Conservation (phyloP, 1,140 invertebrate genomes). For the Rhopalosiphum padi region DNA sequence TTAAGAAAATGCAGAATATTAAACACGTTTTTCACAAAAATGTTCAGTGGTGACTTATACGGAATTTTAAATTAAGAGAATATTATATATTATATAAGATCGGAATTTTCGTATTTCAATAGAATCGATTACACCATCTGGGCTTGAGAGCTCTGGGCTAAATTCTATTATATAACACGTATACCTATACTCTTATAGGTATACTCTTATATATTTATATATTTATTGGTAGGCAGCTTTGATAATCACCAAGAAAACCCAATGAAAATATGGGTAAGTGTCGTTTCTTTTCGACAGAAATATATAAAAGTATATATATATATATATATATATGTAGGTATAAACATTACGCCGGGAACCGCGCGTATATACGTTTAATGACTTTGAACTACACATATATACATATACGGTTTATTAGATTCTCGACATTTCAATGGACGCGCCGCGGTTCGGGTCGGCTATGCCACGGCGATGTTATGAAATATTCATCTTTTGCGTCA, state of each 20-base stretch:
- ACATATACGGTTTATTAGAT: conserved; percentile 23
- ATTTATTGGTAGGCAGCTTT: background rate
- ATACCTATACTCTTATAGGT: background rate
- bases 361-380: background rate
- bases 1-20: background rate
- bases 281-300: background rate
- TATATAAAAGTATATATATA: background rate
- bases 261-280: background rate
- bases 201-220: background rate
- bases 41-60: background rate
- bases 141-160: too few relatives aligned
- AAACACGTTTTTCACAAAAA: background rate
- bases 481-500: conserved; percentile 10
- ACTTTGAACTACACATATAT: background rate
- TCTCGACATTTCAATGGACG: conserved; percentile 26
- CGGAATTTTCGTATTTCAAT: background rate
- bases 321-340: too few relatives aligned
- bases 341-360: background rate
- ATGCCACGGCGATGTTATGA: background rate
- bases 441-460: background rate
- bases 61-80: background rate
- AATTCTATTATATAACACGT: background rate
- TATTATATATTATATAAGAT: background rate
- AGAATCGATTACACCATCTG: background rate
- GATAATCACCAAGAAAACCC: background rate